A percentile compares a stretch with the other conserved stretches of the same genome.
Evolutionary conservation across 2,113 vertebrate species (phyloP).

Genomic region (Leptocoma aspasia): DNA sequence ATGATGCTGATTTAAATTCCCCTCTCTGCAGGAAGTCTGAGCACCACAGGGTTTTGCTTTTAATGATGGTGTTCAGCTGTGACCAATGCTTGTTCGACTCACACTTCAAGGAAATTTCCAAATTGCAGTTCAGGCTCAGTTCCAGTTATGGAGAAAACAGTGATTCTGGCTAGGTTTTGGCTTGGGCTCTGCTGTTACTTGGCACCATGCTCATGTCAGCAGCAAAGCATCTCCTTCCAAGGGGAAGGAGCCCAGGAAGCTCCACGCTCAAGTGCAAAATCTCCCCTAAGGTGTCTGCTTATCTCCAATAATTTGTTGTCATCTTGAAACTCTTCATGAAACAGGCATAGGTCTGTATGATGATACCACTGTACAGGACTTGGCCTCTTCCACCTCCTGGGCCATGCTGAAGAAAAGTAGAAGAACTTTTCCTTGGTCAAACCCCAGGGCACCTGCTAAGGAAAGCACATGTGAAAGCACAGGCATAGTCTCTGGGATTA

Average conservation of each 20-base stretch:
- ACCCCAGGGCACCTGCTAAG: background rate
- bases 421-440: background rate
- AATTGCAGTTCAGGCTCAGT: fast-evolving
- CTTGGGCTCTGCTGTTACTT: background rate
- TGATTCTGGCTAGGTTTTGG: background rate
- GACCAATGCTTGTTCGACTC: fast-evolving
- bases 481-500: background rate
- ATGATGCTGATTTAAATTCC: background rate
- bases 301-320: background rate
- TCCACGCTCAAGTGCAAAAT: background rate
- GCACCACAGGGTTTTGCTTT: background rate
- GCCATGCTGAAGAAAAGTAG: background rate
- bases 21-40: background rate
- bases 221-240: background rate
- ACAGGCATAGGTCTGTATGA: background rate
- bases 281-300: background rate
- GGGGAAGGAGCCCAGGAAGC: background rate
- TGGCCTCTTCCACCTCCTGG: background rate
- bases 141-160: background rate
- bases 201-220: background rate
- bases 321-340: background rate
- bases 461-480: background rate
- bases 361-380: fast-evolving
- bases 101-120: background rate
- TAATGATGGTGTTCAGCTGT: background rate